A percentile compares a stretch with the other conserved stretches of the same genome.
phyloP scores from a whole-genome alignment of 2,888 invertebrate species.

The Folsomia candida region DNA sequence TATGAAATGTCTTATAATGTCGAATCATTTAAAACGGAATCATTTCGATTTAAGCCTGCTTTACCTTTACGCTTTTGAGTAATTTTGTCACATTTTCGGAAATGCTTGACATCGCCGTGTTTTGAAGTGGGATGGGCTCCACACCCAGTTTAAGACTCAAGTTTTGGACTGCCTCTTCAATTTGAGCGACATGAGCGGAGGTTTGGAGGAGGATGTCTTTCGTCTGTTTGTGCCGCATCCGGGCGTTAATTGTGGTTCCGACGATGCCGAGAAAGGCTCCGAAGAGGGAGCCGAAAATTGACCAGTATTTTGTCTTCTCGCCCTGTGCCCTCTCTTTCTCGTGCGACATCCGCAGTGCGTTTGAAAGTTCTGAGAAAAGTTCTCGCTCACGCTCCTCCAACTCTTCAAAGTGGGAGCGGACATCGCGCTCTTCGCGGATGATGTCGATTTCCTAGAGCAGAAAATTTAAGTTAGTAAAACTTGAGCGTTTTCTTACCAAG shows the following conservation, averaged over 20 bases:
- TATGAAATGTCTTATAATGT: too few species aligned
- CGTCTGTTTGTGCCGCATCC: slow-evolving; percentile 63
- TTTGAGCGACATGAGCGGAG: slow-evolving; percentile 23
- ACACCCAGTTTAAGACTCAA: neutral
- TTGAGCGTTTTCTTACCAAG: too few species aligned
- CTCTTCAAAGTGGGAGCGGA: slow-evolving; percentile 63
- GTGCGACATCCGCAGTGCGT: slow-evolving; percentile 75
- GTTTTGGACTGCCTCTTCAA: slow-evolving; percentile 22
- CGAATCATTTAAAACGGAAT: too few species aligned
- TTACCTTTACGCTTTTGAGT: neutral
- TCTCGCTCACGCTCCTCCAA: slow-evolving; percentile 74
- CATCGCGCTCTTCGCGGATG: slow-evolving; percentile 56
- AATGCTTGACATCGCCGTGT: neutral
- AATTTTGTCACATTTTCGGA: neutral
- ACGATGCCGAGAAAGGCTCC: slow-evolving; percentile 64
- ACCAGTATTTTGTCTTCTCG: slow-evolving; percentile 82
- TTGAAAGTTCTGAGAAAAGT: slow-evolving; percentile 68
- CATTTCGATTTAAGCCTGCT: neutral
- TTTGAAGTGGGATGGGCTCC: neutral
- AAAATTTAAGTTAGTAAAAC: too few species aligned
- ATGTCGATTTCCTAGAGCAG: slow-evolving; percentile 62
- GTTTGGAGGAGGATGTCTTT: slow-evolving; percentile 25
- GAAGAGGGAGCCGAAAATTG: slow-evolving; percentile 69
- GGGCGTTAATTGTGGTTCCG: slow-evolving; percentile 67
- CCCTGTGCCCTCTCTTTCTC: slow-evolving; percentile 78